A percentile compares a stretch with the other conserved stretches of the same genome.
Conservation (phyloP, 2,113 vertebrate species). For the Paedocypris sp. region DNA sequence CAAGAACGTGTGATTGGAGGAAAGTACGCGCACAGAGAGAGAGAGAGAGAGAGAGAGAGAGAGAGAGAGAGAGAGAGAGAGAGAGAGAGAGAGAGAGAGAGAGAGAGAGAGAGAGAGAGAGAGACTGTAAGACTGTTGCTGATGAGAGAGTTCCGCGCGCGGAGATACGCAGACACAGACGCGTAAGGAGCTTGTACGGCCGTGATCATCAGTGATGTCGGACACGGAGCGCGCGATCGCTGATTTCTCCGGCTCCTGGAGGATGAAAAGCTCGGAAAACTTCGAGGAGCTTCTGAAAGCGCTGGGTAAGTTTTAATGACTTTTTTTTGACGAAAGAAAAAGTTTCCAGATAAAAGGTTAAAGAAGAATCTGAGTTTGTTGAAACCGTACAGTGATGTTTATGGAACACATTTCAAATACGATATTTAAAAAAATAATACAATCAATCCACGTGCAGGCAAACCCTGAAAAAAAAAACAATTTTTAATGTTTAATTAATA, state of each 20-base stretch:
- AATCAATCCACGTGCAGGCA: too few species aligned
- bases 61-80: background rate
- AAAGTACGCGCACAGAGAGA: background rate
- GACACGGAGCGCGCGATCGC: conserved; percentile 54
- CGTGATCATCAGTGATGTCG: background rate
- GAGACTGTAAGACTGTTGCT: background rate
- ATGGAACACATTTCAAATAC: too few species aligned
- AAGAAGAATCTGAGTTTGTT: background rate
- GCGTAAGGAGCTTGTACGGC: too few species aligned
- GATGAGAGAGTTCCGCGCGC: background rate
- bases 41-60: background rate
- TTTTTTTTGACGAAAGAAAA: background rate
- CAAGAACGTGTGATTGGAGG: conserved; percentile 6
- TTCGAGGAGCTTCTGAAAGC: conserved; percentile 83
- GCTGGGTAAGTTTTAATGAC: conserved; percentile 59
- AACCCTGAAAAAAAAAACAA: too few species aligned
- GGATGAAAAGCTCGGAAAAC: conserved; percentile 80
- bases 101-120: conserved; percentile 18
- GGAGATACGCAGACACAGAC: background rate
- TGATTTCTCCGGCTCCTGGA: conserved; percentile 83
- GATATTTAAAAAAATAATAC: too few species aligned
- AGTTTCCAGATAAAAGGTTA: background rate
- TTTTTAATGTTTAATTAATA: too few species aligned
- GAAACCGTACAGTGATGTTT: too few species aligned
- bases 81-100: background rate